Evolutionary conservation across 2,888 invertebrate species (phyloP).

Genomic region (Spodoptera littoralis): DNA sequence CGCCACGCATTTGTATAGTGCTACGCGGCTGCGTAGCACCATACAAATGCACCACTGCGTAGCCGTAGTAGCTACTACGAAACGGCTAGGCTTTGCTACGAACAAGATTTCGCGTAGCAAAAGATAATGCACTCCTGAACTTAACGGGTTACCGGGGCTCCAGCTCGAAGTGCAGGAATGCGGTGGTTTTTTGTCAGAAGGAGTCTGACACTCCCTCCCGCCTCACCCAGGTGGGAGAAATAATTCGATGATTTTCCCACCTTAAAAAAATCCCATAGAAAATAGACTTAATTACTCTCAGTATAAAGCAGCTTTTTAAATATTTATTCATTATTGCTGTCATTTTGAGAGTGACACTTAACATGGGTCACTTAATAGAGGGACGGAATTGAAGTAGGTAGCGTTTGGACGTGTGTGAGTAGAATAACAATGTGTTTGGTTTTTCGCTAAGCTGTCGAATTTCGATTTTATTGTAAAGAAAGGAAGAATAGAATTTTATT

Average conservation of each 20-base stretch:
- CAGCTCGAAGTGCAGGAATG: too few relatives aligned
- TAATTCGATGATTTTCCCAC: too few relatives aligned
- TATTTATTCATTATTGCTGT: slow-evolving; percentile 53
- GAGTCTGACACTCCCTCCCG: too few relatives aligned
- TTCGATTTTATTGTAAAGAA: slow-evolving; percentile 3
- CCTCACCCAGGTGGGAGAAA: too few relatives aligned
- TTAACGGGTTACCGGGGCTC: too few relatives aligned
- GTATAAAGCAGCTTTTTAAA: slow-evolving; percentile 50
- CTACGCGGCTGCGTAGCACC: too few relatives aligned
- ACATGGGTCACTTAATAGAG: slow-evolving; percentile 57
- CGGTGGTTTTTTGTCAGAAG: too few relatives aligned
- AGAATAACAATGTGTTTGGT: slow-evolving; percentile 38
- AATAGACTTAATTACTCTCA: slow-evolving; percentile 37
- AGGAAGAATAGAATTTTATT: slow-evolving; percentile 5
- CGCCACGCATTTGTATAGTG: too few relatives aligned
- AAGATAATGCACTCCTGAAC: too few relatives aligned
- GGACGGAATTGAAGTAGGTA: slow-evolving; percentile 31
- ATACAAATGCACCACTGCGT: too few relatives aligned
- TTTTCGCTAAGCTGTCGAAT: slow-evolving; percentile 32
- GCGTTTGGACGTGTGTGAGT: slow-evolving; percentile 33
- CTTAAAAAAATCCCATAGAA: slow-evolving; percentile 8
- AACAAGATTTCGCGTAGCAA: too few relatives aligned
- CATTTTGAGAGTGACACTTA: slow-evolving; percentile 48
- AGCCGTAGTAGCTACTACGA: background rate
- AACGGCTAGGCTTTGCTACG: background rate